Base-by-base conservation (phyloP, 1,140 invertebrate species). In the Aporrectodea caliginosa region DNA sequence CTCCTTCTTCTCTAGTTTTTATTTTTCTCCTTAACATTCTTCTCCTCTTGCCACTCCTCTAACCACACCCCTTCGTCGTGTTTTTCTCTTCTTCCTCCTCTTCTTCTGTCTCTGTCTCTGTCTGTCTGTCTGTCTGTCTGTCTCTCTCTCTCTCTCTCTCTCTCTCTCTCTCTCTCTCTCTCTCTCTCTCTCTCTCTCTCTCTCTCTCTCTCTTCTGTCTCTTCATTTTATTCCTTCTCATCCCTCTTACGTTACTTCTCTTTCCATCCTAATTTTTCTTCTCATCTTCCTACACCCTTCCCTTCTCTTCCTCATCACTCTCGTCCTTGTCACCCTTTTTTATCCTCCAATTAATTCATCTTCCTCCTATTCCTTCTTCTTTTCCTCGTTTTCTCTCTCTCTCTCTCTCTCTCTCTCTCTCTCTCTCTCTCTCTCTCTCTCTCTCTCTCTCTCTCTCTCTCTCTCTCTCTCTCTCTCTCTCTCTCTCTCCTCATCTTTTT, bases 171-270 rank as follows among this genome's bases (percentile, higher is more conserved):
- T 72, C n/a, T 72, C n/a, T 29, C 31, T 32, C 27, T 72, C 6
- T 32, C n/a, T 29, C 70, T 72, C 31, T 32, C 27, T 12, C 70
- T 29, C 70, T 12, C 70, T 29, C 70, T 32, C n/a, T 72, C 31
- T 32, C n/a, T 72, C n/a, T 72, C 70, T 72, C 31, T 72, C 31
- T 32, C 2, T 72, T 14, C 31, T 72, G n/a, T 32, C n/a, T 72
- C 6, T 32, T 27, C 27, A 14, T 72, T 2, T 72, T 6, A 72
- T 29, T 72, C 70, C 27, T 29, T 72, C 31, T 72, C 27, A 2
- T 72, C 27, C 31, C 27, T 14, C 31, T 14, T 6, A 72, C 70
- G 31, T 68, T 68, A 68, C 27, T 68, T 68, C 58, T 68, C 58
- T 68, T 68, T 68, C 58, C 14, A 68, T 68, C 27, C 27, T 68